Percentiles rank a stretch among this genome's conserved stretches.
Evolutionary conservation across 2,888 invertebrate genomes (phyloP).

Genomic region (Lycaena phlaeas): DNA sequence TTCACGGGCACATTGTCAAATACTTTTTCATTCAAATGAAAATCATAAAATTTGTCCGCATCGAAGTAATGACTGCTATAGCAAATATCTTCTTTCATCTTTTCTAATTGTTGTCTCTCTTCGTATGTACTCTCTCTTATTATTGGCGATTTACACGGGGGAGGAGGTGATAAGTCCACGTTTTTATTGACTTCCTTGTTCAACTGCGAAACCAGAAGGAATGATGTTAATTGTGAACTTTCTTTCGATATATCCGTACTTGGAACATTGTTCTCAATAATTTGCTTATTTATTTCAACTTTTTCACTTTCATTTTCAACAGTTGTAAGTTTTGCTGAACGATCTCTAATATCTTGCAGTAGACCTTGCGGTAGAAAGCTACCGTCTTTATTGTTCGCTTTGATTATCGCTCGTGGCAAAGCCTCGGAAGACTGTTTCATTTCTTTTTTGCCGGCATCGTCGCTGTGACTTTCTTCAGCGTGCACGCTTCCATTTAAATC

Average conservation of each 20-base stretch:
- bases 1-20: conserved; percentile 58
- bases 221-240: conserved; percentile 65
- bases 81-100: conserved; percentile 53
- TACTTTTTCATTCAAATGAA: conserved; percentile 84
- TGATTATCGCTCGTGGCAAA: conserved; percentile 40
- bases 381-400: conserved; percentile 50
- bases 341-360: conserved; percentile 79
- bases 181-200: conserved; percentile 49
- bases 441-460: conserved; percentile 52
- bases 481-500: conserved; percentile 74
- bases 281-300: conserved; percentile 55
- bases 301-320: conserved; percentile 58
- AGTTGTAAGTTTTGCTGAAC: conserved; percentile 67
- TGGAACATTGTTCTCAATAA: conserved; percentile 37
- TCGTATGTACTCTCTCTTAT: conserved; percentile 80
- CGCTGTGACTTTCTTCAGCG: conserved; percentile 60
- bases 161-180: conserved; percentile 35
- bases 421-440: conserved; percentile 44
- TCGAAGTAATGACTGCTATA: conserved; percentile 76
- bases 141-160: conserved; percentile 52
- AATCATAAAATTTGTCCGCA: conserved; percentile 85
- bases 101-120: conserved; percentile 72
- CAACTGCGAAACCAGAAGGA: conserved; percentile 66
- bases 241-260: conserved; percentile 61
- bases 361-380: conserved; percentile 77